These are phyloP conservation scores for Mantis religiosa DNA, from an alignment of 2,888 invertebrate genomes.

Conservation along the genomic window DNA sequence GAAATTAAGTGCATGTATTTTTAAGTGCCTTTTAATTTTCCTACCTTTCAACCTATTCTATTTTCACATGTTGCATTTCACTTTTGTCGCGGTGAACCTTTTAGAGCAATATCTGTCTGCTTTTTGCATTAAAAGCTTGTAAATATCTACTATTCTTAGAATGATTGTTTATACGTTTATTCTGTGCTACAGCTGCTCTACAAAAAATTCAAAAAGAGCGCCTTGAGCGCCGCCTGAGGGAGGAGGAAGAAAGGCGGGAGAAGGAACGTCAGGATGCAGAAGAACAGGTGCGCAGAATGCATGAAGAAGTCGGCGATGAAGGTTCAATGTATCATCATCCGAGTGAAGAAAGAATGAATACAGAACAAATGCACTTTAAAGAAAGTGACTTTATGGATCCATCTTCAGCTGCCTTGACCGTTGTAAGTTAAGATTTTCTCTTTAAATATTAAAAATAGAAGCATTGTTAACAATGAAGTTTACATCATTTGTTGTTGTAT, in stretches of 20 bases:
- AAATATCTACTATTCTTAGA: too few relatives aligned
- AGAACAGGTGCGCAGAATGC: constrained; percentile 51
- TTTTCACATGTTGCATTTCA: too few relatives aligned
- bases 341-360: background rate
- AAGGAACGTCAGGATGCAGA: constrained; percentile 51
- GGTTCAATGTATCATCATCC: background rate
- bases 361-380: background rate
- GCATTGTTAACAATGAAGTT: too few relatives aligned
- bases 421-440: background rate
- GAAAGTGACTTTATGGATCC: background rate
- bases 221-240: constrained; percentile 52
- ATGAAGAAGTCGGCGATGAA: constrained; percentile 37
- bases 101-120: too few relatives aligned
- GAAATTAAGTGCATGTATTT: too few relatives aligned
- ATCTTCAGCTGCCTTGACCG: background rate
- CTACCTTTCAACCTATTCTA: too few relatives aligned
- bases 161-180: too few relatives aligned
- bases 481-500: too few relatives aligned
- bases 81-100: too few relatives aligned
- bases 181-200: constrained; percentile 47
- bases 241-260: constrained; percentile 50
- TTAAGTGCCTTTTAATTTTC: too few relatives aligned
- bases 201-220: constrained; percentile 60
- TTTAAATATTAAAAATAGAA: too few relatives aligned
- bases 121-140: too few relatives aligned